Base-by-base conservation (phyloP, 2,797 vertebrate species). In the Tragopan temminckii region DNA sequence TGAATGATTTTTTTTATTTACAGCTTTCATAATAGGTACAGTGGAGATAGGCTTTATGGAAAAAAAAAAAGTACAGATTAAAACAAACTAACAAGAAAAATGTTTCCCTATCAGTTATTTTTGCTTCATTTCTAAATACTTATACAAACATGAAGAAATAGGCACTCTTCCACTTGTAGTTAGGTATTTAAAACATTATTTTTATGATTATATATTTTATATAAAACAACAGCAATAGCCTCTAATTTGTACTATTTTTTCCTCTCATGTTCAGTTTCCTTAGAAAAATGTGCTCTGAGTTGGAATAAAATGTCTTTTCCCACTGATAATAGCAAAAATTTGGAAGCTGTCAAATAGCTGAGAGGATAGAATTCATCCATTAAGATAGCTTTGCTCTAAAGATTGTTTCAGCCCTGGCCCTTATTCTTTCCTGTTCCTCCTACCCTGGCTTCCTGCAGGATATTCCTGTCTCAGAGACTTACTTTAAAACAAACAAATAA, bases 161-260 rank as follows among this genome's bases (percentile, higher is more conserved):
- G 23, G 7, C 9, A 59, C 31, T 86, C 23, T 91, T 81, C 46
- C 40, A 66, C 17, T 67, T 72, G 43, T 24, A 88, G 52, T 76
- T 83, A 84, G 10, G 50, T 79, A 72, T 67, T 76, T 90, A 45
- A 81, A 86, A 88, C 63, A 86, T 63, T 90, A 20, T 89, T 89
- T 7, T 82, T 76, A 83, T 40, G 6, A 18, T 76, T 76, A 57
- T 52, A 6, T 18, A 57, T 94, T 91, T 86, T 64, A 81, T 77
- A 58, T 27, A 70, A 24, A 85, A 27, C 7, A 68, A 3, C 36
- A 88, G 14, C 27, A 77, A 42, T 40, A 8, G 19, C 55, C 87
- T 52, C 25, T 13, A 63, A 20, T 83, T 85, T 69, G 58, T 21
- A 52, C 59, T 36, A 17, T 27, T 66, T 88, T 77, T 61, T 21